A percentile compares a stretch with the other conserved stretches of the same genome.
These are phyloP conservation scores for Eueides isabella DNA, from an alignment of 1,140 invertebrate species.

Conservation along the genomic window DNA sequence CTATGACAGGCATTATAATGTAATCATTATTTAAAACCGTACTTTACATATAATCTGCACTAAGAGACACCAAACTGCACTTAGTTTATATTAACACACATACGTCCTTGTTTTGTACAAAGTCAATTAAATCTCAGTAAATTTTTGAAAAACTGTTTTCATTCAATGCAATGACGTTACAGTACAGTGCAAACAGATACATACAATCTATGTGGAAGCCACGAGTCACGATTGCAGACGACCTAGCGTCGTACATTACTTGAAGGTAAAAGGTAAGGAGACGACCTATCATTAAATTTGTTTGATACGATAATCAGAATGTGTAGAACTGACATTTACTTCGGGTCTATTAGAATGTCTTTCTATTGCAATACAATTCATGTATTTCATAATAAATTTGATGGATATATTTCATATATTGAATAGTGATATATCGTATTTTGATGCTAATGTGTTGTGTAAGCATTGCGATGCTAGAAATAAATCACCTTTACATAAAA, in stretches of 20 bases:
- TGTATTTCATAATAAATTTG: not conserved
- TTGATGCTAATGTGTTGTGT: constrained; percentile 1
- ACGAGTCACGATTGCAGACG: constrained; percentile 45
- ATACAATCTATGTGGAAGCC: constrained; percentile 43
- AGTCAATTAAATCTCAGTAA: too few species aligned
- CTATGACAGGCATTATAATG: too few species aligned
- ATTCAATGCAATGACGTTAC: constrained; percentile 10
- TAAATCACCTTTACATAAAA: not conserved
- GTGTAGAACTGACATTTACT: constrained; percentile 31
- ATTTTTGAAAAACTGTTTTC: not conserved
- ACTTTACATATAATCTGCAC: too few species aligned
- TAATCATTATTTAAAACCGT: too few species aligned
- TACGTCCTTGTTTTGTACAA: too few species aligned
- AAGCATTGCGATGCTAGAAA: not conserved
- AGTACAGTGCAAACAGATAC: constrained; percentile 26
- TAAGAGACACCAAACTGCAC: not conserved
- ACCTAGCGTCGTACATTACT: constrained; percentile 42
- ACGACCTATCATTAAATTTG: constrained; percentile 21
- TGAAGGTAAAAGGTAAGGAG: constrained; percentile 46
- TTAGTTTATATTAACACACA: not conserved
- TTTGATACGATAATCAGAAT: constrained; percentile 27
- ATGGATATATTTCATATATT: too few species aligned
- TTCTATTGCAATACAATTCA: not conserved
- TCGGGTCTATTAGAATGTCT: constrained; percentile 16
- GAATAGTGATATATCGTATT: not conserved